Evolutionary conservation across 2,888 invertebrate species (phyloP).

Genomic region (Drosophila setosimentum): DNA sequence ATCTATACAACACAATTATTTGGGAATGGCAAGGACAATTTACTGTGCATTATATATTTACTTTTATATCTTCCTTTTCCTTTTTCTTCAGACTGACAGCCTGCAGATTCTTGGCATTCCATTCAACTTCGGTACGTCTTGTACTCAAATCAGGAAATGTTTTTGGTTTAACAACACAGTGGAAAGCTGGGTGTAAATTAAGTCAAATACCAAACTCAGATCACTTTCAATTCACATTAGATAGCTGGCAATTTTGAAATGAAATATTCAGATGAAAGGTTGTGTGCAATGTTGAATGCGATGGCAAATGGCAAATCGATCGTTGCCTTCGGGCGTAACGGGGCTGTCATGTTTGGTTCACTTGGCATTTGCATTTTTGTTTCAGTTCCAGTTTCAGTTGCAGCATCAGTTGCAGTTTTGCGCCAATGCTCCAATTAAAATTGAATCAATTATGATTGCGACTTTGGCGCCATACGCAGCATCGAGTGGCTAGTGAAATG

Average conservation of each 20-base stretch:
- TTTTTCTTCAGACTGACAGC: not conserved
- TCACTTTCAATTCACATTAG: not conserved
- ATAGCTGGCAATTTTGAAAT: not conserved
- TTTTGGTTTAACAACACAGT: not conserved
- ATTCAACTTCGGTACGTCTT: not conserved
- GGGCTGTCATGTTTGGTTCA: constrained; percentile 56
- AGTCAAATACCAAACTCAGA: not conserved
- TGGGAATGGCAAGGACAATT: not conserved
- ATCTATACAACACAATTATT: not conserved
- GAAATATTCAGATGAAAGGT: constrained; percentile 2
- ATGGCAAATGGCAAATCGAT: constrained; percentile 61
- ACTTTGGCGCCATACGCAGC: constrained; percentile 48
- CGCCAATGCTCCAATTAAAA: constrained; percentile 68
- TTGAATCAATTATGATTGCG: constrained; percentile 77
- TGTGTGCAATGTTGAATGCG: not conserved
- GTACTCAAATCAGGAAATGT: not conserved
- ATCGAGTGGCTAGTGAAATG: constrained; percentile 44
- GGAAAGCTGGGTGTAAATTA: not conserved
- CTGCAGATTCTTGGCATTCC: not conserved
- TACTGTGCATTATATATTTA: too few species aligned
- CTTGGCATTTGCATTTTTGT: constrained; percentile 41
- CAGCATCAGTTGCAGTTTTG: constrained; percentile 36
- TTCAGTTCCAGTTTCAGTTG: constrained; percentile 38
- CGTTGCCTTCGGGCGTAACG: constrained; percentile 45
- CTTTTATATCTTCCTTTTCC: not conserved